A percentile compares a stretch with the other conserved stretches of the same genome.
Conservation (phyloP, 53 echinoderm and acorn worm genomes). For the Holothuria leucospilota region DNA sequence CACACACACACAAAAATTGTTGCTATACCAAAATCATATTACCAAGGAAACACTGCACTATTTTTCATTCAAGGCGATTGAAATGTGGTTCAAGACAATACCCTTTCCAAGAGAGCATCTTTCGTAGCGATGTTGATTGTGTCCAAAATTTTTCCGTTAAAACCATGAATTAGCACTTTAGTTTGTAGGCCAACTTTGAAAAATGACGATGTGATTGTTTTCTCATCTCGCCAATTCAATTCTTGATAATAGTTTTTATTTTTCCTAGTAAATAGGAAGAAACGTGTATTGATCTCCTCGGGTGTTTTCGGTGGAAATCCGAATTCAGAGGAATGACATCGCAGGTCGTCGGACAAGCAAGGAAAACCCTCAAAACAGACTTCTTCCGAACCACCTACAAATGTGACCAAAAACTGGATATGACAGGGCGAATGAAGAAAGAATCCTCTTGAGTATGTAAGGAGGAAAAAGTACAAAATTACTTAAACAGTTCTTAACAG, state of each 20-base stretch:
- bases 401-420: too few relatives aligned
- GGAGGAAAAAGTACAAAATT: too few relatives aligned
- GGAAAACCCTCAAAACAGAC: neutral
- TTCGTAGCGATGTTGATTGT: neutral
- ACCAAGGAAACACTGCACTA: too few relatives aligned
- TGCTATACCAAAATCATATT: too few relatives aligned
- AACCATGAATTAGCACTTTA: slow-evolving; percentile 1
- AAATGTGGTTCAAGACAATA: too few relatives aligned
- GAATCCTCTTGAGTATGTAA: too few relatives aligned
- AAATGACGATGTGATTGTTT: neutral
- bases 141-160: neutral
- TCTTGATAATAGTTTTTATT: neutral
- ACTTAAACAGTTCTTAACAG: too few relatives aligned
- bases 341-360: neutral
- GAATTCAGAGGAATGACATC: slow-evolving; percentile 1
- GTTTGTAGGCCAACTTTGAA: neutral
- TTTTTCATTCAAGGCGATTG: too few relatives aligned
- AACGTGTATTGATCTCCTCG: slow-evolving; percentile 2
- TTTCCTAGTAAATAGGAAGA: neutral
- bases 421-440: too few relatives aligned
- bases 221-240: neutral
- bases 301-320: slow-evolving; percentile 5
- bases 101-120: neutral
- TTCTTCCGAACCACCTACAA: neutral
- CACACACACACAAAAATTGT: too few relatives aligned